These are phyloP conservation scores for Pseudomyrmex dendroicus DNA, from an alignment of 1,140 invertebrate species.

Conservation along the genomic window DNA sequence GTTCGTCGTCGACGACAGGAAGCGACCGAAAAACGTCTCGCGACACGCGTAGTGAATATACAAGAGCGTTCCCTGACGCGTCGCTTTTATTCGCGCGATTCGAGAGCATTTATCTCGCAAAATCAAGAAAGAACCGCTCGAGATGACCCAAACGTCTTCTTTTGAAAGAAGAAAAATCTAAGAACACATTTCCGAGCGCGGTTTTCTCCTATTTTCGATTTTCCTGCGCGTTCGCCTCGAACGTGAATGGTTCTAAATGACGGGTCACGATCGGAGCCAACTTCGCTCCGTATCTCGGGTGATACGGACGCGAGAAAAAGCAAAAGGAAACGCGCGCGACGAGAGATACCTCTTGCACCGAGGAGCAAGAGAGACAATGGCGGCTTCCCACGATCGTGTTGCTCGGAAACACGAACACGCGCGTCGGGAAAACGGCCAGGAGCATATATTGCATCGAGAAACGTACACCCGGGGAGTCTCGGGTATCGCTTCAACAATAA, in stretches of 20 bases:
- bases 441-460: background rate
- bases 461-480: background rate
- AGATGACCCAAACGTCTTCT: background rate
- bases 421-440: constrained; percentile 9
- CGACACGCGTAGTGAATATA: constrained; percentile 17
- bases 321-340: constrained; percentile 19
- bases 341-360: constrained; percentile 8
- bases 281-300: constrained; percentile 38
- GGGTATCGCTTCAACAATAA: constrained; percentile 37
- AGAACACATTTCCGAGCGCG: no score
- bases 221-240: background rate
- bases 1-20: constrained; percentile 24
- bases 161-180: background rate
- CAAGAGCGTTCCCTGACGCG: constrained; percentile 14
- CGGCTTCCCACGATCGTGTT: background rate
- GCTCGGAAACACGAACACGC: constrained; percentile 9
- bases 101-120: constrained; percentile 43
- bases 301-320: constrained; percentile 22
- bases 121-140: background rate
- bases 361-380: constrained; percentile 30
- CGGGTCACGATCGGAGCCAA: constrained; percentile 8
- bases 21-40: constrained; percentile 35
- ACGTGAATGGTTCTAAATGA: constrained; percentile 30
- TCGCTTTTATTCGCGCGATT: constrained; percentile 39
- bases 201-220: background rate